Percentiles rank a stretch among this genome's conserved stretches.
These are phyloP conservation scores for Agrypnia vestita DNA, from an alignment of 1,140 invertebrate species.

Conservation along the genomic window DNA sequence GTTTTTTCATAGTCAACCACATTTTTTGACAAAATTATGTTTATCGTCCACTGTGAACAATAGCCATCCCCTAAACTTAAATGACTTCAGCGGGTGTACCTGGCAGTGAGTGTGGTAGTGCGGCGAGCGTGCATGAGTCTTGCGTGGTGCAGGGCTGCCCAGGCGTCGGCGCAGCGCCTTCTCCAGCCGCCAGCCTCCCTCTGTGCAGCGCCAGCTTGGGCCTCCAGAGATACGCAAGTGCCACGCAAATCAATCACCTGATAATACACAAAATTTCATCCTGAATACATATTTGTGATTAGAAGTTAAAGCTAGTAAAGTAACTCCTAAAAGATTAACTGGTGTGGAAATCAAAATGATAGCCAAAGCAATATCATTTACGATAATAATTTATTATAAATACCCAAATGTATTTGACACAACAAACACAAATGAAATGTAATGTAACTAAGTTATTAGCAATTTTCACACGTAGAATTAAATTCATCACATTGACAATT, in stretches of 20 bases:
- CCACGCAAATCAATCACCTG: conserved; percentile 70
- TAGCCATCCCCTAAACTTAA: background rate
- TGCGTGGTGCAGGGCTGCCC: conserved; percentile 54
- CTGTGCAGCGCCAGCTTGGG: conserved; percentile 66
- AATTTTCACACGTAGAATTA: too few relatives aligned
- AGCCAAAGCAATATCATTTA: too few relatives aligned
- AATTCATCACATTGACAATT: too few relatives aligned
- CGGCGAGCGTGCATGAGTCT: conserved; percentile 62
- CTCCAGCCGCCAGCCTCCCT: conserved; percentile 68
- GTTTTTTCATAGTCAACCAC: background rate
- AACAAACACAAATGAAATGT: too few relatives aligned
- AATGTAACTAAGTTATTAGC: too few relatives aligned
- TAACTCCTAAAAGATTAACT: too few relatives aligned
- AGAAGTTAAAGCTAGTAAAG: background rate
- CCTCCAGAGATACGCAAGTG: conserved; percentile 69
- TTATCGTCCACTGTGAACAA: background rate
- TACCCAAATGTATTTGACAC: too few relatives aligned
- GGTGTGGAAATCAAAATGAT: too few relatives aligned
- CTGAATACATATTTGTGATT: background rate
- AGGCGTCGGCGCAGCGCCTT: conserved; percentile 68
- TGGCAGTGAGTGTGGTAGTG: conserved; percentile 57
- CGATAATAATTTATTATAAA: too few relatives aligned
- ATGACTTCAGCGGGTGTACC: conserved; percentile 39
- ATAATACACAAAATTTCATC: background rate
- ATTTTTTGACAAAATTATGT: background rate